Base-by-base conservation (phyloP, 1,140 invertebrate genomes). In the Drosophila sucinea region DNA sequence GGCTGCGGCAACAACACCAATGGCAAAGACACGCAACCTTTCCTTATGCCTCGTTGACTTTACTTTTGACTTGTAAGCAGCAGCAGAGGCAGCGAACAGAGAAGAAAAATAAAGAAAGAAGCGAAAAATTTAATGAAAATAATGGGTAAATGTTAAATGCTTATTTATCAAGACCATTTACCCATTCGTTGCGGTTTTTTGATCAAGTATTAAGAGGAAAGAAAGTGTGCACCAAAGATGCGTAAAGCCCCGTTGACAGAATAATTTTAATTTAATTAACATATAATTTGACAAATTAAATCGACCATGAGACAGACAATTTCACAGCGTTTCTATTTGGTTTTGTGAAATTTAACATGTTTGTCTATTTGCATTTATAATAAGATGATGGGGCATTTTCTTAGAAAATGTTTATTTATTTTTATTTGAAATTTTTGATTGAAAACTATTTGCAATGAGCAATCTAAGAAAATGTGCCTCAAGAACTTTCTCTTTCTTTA, bases 21-120 rank as follows among this genome's bases (percentile, higher is more conserved):
- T 47, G 51, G 40, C 32, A 68, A 32, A 63, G 60, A 55, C 30
- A 60, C 25, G 30, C 54, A 60, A 72, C 55, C 55, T 51, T 51
- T 51, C 7, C 40, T 51, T 35, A 6, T 51, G 61, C 61, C n/a
- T 41, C 27, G 27, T 63, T 63, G 38, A 47, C 41, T 63, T 63
- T 63, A 47, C 41, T 63, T 63, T 63, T 47, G 27, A 44, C 61
- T 51, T 61, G 58, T 57, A 23, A 30, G 30, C 7, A 25, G 17
- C 38, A 40, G 10, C 38, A 11, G 1, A 3, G n/a, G 4, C 3
- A 17, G n/a, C 8, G n/a, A 41, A 25, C 7, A 27, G 44, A 10
- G 25, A 51, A 51, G 23, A 1, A 51, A 10, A 51, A 47, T 23
- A 47, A 47, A 41, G n/a, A 7, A 27, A 27, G 23, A 51, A 7